A percentile compares a stretch with the other conserved stretches of the same genome.
Evolutionary conservation across 2,888 invertebrate genomes (phyloP).

Genomic region (Parnassius smintheus): DNA sequence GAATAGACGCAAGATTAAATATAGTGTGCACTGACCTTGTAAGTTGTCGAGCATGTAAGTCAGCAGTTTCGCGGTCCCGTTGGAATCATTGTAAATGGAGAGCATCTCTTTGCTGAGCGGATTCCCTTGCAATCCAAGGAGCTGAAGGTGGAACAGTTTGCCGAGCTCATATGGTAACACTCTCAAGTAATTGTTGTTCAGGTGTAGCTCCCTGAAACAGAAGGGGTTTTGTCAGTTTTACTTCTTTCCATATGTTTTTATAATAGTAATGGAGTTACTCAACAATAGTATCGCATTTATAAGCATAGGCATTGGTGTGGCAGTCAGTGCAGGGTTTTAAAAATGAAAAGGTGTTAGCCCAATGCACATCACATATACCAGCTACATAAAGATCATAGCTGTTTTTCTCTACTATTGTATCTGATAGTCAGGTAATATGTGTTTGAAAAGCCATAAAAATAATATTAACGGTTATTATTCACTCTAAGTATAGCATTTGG

Average conservation of each 20-base stretch:
- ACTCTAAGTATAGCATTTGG: no score
- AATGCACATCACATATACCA: no score
- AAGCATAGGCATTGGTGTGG: no score
- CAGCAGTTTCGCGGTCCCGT: constrained; percentile 96
- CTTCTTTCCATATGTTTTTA: not conserved
- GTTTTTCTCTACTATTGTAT: no score
- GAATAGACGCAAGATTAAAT: not conserved
- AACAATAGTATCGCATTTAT: no score
- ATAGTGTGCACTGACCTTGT: constrained; percentile 84
- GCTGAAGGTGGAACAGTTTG: constrained; percentile 97
- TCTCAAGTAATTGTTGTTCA: constrained; percentile 96
- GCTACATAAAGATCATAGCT: no score
- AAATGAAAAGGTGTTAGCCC: no score
- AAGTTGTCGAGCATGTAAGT: constrained; percentile 97
- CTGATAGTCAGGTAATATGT: no score
- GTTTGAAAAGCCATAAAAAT: no score
- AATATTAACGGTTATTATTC: no score
- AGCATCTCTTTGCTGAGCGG: constrained; percentile 96
- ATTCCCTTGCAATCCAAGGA: constrained; percentile 95
- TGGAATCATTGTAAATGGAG: constrained; percentile 94
- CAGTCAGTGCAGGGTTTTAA: no score
- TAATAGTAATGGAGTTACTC: no score
- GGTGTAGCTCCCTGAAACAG: constrained; percentile 91
- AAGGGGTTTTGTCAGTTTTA: not conserved
- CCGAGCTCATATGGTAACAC: constrained; percentile 98